phyloP scores from a whole-genome alignment of 2,113 vertebrate genomes.

The Rousettus leschenaultii region DNA sequence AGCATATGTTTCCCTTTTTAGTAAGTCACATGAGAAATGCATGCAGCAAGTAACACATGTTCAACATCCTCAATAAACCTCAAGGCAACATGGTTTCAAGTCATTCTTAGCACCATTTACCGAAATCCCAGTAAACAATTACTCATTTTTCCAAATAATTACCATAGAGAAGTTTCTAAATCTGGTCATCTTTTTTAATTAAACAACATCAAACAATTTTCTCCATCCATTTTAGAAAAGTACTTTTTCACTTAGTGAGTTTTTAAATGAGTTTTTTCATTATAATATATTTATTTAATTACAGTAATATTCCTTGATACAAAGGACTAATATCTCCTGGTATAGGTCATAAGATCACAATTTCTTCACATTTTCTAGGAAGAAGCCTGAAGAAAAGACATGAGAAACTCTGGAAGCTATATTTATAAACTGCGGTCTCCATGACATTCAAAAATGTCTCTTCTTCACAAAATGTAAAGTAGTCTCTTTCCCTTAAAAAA shows the following conservation, averaged over 20 bases:
- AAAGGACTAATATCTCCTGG: not conserved
- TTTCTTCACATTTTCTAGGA: not conserved
- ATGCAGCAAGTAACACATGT: not conserved
- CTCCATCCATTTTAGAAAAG: not conserved
- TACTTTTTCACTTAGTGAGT: not conserved
- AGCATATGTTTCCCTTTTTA: conserved; percentile 55
- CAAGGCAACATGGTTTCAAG: not conserved
- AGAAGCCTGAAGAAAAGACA: not conserved
- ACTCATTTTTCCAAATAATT: not conserved
- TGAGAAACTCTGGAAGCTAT: not conserved
- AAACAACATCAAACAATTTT: not conserved
- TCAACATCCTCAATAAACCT: not conserved
- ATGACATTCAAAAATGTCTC: conserved; percentile 13
- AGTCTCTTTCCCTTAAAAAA: not conserved
- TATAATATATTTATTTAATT: not conserved
- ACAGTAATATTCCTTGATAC: not conserved
- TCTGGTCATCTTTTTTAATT: not conserved
- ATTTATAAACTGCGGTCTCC: not conserved
- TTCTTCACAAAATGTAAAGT: not conserved
- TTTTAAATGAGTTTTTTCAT: not conserved
- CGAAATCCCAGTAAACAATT: not conserved
- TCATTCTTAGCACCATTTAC: not conserved
- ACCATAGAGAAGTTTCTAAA: not conserved
- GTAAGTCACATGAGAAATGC: conserved; percentile 53
- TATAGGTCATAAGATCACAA: not conserved